These are phyloP conservation scores for Megalurothrips usitatus DNA, from an alignment of 2,888 invertebrate genomes.

Conservation along the genomic window DNA sequence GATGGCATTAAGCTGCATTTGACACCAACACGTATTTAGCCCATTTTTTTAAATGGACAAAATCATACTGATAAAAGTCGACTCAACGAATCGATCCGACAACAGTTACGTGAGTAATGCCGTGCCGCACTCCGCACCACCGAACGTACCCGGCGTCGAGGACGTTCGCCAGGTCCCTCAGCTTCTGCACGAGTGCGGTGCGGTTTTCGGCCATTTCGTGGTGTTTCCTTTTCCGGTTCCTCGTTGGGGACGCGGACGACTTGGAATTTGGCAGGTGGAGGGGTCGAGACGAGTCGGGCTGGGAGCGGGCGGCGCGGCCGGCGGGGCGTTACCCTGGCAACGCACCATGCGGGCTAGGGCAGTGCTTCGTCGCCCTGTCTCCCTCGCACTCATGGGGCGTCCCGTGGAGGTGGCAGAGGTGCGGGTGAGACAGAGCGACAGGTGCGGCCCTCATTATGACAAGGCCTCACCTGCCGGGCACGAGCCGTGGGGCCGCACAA, in stretches of 20 bases:
- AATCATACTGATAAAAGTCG: too few relatives aligned
- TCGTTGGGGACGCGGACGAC: background rate
- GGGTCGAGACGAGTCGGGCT: background rate
- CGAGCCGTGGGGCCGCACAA: background rate
- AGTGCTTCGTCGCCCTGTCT: too few relatives aligned
- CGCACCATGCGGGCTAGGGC: background rate
- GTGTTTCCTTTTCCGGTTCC: background rate
- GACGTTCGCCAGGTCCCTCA: background rate
- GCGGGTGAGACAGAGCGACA: background rate
- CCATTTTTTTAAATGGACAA: too few relatives aligned
- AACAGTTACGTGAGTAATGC: too few relatives aligned
- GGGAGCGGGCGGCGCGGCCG: background rate
- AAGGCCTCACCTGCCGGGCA: background rate
- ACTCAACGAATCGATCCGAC: too few relatives aligned
- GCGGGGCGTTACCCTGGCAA: background rate
- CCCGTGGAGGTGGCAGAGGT: background rate
- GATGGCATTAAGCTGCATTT: too few relatives aligned
- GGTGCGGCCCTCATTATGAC: background rate
- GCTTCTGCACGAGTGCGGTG: background rate
- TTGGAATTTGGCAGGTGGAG: background rate
- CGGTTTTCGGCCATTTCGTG: background rate
- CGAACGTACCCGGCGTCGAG: background rate
- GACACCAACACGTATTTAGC: too few relatives aligned
- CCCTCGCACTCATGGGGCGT: too few relatives aligned
- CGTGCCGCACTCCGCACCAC: too few relatives aligned